Evolutionary conservation across 2,113 vertebrate species (phyloP).

Genomic region (Pelobates fuscus): DNA sequence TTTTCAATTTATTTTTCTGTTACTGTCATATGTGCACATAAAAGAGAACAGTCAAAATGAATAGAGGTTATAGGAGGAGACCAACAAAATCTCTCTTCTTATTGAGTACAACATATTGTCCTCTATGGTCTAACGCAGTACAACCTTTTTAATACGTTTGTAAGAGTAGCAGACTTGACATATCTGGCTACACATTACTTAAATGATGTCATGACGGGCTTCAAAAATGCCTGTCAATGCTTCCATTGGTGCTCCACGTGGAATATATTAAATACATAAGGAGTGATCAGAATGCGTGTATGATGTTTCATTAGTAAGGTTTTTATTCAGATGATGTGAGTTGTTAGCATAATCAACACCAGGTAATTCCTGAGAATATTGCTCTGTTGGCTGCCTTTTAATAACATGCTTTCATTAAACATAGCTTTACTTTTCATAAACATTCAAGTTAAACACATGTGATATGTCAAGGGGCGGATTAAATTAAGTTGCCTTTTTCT

Average conservation of each 20-base stretch:
- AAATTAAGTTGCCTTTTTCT: too few relatives aligned
- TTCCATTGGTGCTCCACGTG: too few relatives aligned
- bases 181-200: slow-evolving; percentile 54
- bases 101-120: slow-evolving; percentile 66
- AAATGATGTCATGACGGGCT: slow-evolving; percentile 59
- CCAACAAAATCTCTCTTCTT: slow-evolving; percentile 57
- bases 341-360: too few relatives aligned
- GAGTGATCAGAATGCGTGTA: too few relatives aligned
- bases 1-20: slow-evolving; percentile 81
- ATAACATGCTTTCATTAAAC: too few relatives aligned
- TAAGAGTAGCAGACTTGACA: slow-evolving; percentile 63
- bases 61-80: slow-evolving; percentile 59
- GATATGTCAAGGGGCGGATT: too few relatives aligned
- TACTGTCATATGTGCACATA: slow-evolving; percentile 65
- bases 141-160: slow-evolving; percentile 48
- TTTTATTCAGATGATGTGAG: too few relatives aligned
- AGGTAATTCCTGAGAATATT: slow-evolving; percentile 39
- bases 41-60: slow-evolving; percentile 62
- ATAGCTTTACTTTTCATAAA: too few relatives aligned
- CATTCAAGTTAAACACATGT: too few relatives aligned
- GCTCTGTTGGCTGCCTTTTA: neutral
- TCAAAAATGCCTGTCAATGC: slow-evolving; percentile 33
- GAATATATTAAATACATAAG: too few relatives aligned
- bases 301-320: too few relatives aligned
- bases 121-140: slow-evolving; percentile 50